Conservation (phyloP, 2,888 invertebrate genomes). For the Petrolisthes manimaculis region DNA sequence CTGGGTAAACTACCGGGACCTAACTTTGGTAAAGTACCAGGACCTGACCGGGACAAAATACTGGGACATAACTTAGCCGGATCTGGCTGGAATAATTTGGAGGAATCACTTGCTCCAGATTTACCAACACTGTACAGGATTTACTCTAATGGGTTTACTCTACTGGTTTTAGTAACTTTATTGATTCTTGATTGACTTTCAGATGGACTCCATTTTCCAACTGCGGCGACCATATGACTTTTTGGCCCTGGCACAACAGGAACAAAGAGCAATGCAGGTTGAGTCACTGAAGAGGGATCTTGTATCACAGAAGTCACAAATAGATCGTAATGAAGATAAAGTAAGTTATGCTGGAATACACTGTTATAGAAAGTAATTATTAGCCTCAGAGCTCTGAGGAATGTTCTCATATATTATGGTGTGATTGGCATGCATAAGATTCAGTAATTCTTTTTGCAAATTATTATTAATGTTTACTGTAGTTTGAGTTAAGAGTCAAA, state of each 20-base stretch:
- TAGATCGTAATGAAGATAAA: conserved; percentile 75
- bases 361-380: background rate
- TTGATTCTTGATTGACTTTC: conserved; percentile 52
- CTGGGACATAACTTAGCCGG: background rate
- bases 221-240: conserved; percentile 81
- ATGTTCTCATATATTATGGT: too few species aligned
- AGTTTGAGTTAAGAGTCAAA: too few species aligned
- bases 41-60: background rate
- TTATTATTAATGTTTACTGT: too few species aligned
- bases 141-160: background rate
- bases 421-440: too few species aligned
- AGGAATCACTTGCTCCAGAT: too few species aligned
- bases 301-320: conserved; percentile 75
- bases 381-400: too few species aligned
- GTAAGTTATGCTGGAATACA: conserved; percentile 32
- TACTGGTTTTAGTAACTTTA: background rate
- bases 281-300: conserved; percentile 77
- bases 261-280: conserved; percentile 77
- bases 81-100: too few species aligned
- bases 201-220: conserved; percentile 82
- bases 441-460: too few species aligned
- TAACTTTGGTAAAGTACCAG: too few species aligned
- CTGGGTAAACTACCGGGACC: too few species aligned
- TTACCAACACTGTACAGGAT: background rate
- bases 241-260: conserved; percentile 82